Base-by-base conservation (phyloP, 2,888 invertebrate genomes). In the Eupithecia exiguata region DNA sequence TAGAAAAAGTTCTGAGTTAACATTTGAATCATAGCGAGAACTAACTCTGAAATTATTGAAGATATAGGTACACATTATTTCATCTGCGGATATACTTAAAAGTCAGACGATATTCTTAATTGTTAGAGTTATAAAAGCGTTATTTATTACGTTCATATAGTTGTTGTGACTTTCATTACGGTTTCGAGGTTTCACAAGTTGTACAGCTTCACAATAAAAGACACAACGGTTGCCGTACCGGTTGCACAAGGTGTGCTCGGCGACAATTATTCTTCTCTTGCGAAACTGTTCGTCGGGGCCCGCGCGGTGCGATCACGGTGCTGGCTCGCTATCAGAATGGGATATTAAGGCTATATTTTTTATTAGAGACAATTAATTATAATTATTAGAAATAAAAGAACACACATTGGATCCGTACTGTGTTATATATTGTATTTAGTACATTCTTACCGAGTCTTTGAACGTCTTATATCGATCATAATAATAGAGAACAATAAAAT, bases 221-320 rank as follows among this genome's bases (percentile, higher is more conserved):
- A 78, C 80, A 77, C 80, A 79, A 82, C 81, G 78, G 82, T 83
- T 83, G 83, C 83, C 82, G 81, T 83, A 84, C 82, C 83, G 83
- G 84, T 89, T 89, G 86, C 87, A 84, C 86, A 89, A 89, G 88
- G 79, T 83, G 81, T 81, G 70, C 72, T 73, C 86, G 83, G 81
- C 83, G 85, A 84, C 85, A 85, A 82, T 68, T 53, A 68, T 88
- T 86, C 87, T 83, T 85, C 81, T 78, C 84, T 91, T 90, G 87
- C 86, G 87, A 89, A 89, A 90, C 84, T 72, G 71, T 75, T 74
- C 75, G 77, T 80, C 78, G 79, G 79, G 74, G 78, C 80, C 81
- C 79, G 66, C 79, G 66, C 40, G n/a, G 36, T 16, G 66, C 63
- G 18, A 66, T 66, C 21, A 66, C 40, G 66, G n/a, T 43, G n/a